Evolutionary conservation across 2,797 vertebrate genomes (phyloP).

Genomic region (Buphagus erythrorhynchus): DNA sequence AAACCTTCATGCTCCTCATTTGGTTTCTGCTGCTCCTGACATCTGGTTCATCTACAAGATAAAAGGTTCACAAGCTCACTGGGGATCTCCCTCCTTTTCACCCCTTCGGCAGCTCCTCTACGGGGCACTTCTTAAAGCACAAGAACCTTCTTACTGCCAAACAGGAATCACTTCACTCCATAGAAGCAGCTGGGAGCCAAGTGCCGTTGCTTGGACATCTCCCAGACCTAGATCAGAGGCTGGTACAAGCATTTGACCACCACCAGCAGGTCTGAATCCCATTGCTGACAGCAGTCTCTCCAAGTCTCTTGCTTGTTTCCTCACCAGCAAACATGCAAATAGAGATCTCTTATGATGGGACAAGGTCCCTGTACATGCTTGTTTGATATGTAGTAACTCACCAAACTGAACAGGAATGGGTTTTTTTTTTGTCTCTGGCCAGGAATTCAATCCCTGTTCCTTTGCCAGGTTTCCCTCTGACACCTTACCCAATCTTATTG

Average conservation of each 20-base stretch:
- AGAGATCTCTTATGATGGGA: neutral
- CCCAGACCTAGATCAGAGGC: neutral
- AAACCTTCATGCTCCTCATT: neutral
- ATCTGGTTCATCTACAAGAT: constrained; percentile 10
- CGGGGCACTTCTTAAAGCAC: neutral
- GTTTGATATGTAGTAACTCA: neutral
- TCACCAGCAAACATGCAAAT: neutral
- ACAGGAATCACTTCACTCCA: neutral
- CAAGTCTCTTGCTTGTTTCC: neutral
- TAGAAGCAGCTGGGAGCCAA: neutral
- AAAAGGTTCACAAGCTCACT: neutral
- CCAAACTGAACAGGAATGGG: neutral
- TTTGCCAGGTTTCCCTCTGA: neutral
- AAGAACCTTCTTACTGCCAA: neutral
- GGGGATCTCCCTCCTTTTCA: neutral
- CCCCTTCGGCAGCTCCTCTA: neutral
- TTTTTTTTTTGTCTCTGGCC: neutral
- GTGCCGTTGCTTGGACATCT: neutral
- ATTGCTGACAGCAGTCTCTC: neutral
- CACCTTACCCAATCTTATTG: neutral
- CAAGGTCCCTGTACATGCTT: neutral
- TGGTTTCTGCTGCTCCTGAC: neutral
- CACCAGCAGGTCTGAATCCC: neutral
- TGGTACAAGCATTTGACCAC: neutral
- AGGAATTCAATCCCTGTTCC: neutral